Evolutionary conservation across 2,797 vertebrate genomes (phyloP), one percentile per base, ranked within the genome.

Genomic region (Anabacerthia variegaticeps): DNA sequence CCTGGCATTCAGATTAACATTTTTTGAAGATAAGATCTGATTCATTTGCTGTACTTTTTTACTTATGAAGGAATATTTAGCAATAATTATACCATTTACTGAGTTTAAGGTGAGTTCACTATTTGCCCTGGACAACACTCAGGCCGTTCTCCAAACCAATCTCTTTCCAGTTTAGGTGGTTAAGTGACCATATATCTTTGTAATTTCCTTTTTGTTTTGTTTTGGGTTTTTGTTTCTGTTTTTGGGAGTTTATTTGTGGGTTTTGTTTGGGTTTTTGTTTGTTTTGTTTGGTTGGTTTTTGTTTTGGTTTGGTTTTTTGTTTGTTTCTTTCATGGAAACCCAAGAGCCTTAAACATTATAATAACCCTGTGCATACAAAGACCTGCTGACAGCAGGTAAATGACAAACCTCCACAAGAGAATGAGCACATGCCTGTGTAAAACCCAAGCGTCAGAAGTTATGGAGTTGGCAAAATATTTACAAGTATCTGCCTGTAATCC

Each of bases 11-110:
- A 95, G 81, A 78, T 92, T 91, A 79, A 49, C 10, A 28, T 77
- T 51, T 86, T 96, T 96, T 92, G 85, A 88, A 95, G 69, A 93
- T 69, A 80, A 74, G 78, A 58, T 80, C 65, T 81, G 71, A 92
- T 83, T 95, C 19, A 96, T 96, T 95, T 94, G 85, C 96, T 78
- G 55, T 52, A 83, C n/a, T 56, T 94, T 93, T 95, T 96, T 95
- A 95, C 96, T 97, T 96, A 96, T 43, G 83, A 95, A 95, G 80
- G 69, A 37, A n/a, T 92, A 78, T 94, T 87, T 79, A 93, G 48
- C 43, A 79, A 68, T 88, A 91, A 96, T 73, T 77, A 93, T 39
- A 17, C 32, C 83, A 87, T 92, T 96, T 95, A 72, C 52, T 58
- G 73, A 95, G 43, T 52, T 86, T 77, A 87, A 59, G 81, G 82